These are phyloP conservation scores for Mactra quadrangularis DNA, from an alignment of 1,140 invertebrate species.

Conservation along the genomic window DNA sequence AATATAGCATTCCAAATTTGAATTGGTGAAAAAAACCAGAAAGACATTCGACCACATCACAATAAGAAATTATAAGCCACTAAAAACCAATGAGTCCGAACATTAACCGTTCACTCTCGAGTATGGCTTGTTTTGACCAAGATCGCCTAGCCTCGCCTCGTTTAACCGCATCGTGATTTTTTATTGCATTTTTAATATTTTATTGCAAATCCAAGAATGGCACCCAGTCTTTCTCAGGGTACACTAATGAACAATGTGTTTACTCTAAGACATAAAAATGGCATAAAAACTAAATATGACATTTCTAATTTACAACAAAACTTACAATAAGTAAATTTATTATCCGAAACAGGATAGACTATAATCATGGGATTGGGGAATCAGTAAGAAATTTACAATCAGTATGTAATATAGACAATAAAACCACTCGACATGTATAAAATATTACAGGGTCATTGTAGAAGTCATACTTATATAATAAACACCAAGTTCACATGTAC, in stretches of 20 bases:
- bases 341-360: neutral
- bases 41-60: too few species aligned
- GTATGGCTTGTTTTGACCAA: too few species aligned
- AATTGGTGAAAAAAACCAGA: too few species aligned
- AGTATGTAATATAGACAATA: neutral
- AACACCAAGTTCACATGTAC: too few species aligned
- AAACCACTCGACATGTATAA: neutral
- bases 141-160: neutral
- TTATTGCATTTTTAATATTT: neutral
- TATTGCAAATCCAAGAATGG: neutral
- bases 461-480: too few species aligned
- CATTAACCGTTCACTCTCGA: neutral
- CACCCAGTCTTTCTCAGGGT: neutral
- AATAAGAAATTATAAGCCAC: too few species aligned
- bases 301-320: conserved; percentile 31
- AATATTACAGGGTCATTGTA: too few species aligned
- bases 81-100: too few species aligned
- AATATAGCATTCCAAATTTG: too few species aligned
- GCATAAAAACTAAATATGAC: conserved; percentile 30
- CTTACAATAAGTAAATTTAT: conserved; percentile 24
- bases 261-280: conserved; percentile 13
- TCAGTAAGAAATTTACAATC: conserved; percentile 7
- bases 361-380: neutral
- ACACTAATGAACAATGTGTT: neutral
- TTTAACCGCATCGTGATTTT: neutral